These are phyloP conservation scores for Melanotaenia pygmaea DNA, from an alignment of 2,797 vertebrate species.

Conservation along the genomic window DNA sequence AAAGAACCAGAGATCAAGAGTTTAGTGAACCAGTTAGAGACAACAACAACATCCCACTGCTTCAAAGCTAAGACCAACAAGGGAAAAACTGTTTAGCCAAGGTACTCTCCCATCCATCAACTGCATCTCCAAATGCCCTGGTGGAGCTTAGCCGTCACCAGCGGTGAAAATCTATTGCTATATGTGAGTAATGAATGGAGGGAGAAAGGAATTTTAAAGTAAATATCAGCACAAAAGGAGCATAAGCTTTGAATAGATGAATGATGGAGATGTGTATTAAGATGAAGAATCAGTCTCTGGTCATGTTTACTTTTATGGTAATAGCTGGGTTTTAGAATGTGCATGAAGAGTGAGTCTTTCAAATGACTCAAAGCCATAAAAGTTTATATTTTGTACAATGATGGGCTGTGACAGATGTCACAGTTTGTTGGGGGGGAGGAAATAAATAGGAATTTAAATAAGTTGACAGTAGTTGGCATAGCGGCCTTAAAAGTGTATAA, in stretches of 20 bases:
- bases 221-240: constrained; percentile 40
- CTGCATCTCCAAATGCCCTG: constrained; percentile 39
- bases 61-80: constrained; percentile 29
- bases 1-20: neutral
- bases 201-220: constrained; percentile 23
- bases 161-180: constrained; percentile 33
- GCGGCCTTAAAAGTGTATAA: neutral
- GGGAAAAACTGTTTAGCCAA: constrained; percentile 38
- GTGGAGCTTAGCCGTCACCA: constrained; percentile 40
- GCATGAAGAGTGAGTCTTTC: constrained; percentile 23
- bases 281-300: constrained; percentile 28
- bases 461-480: neutral
- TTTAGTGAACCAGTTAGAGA: constrained; percentile 18
- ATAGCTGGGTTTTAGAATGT: constrained; percentile 33
- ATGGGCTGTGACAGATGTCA: constrained; percentile 32
- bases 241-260: constrained; percentile 18
- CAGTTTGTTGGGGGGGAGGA: neutral
- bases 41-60: constrained; percentile 7
- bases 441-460: neutral
- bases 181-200: constrained; percentile 33
- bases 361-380: constrained; percentile 18
- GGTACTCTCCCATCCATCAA: constrained; percentile 54
- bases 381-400: constrained; percentile 21
- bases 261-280: constrained; percentile 14
- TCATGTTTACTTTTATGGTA: constrained; percentile 38